Evolutionary conservation across 2,888 invertebrate species (phyloP).

Genomic region (Dryadula phaetusa): DNA sequence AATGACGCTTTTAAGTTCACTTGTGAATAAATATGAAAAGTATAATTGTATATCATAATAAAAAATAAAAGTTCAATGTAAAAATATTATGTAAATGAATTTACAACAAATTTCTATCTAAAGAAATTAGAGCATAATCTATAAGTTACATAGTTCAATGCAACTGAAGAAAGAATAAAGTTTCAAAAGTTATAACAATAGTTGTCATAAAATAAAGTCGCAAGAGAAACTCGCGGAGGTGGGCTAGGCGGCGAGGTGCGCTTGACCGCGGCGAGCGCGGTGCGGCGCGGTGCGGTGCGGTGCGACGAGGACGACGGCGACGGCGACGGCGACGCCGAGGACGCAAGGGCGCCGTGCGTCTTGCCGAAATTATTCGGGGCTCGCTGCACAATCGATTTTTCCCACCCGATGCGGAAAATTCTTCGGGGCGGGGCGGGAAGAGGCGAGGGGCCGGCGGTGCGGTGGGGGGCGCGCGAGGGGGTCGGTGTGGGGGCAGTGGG

Average conservation of each 20-base stretch:
- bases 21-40: not conserved
- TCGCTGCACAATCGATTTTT: constrained; percentile 85
- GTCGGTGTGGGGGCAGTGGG: constrained; percentile 51
- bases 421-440: constrained; percentile 81
- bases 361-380: constrained; percentile 84
- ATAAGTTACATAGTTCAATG: constrained; percentile 2
- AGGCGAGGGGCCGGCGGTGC: constrained; percentile 63
- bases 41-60: no score
- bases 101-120: no score
- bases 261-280: not conserved
- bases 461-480: constrained; percentile 57
- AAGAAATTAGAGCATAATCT: not conserved
- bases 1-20: not conserved
- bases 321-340: constrained; percentile 56
- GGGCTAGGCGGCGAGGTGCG: not conserved
- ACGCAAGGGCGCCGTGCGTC: constrained; percentile 84
- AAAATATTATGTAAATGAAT: no score
- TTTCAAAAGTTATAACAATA: not conserved
- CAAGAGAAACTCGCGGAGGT: not conserved
- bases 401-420: constrained; percentile 84
- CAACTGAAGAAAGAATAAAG: constrained; percentile 1
- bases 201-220: not conserved
- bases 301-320: constrained; percentile 25
- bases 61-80: no score
- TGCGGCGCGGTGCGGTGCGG: constrained; percentile 10